These are phyloP conservation scores for Lanius collurio DNA, from an alignment of 2,113 vertebrate genomes.

Conservation along the genomic window DNA sequence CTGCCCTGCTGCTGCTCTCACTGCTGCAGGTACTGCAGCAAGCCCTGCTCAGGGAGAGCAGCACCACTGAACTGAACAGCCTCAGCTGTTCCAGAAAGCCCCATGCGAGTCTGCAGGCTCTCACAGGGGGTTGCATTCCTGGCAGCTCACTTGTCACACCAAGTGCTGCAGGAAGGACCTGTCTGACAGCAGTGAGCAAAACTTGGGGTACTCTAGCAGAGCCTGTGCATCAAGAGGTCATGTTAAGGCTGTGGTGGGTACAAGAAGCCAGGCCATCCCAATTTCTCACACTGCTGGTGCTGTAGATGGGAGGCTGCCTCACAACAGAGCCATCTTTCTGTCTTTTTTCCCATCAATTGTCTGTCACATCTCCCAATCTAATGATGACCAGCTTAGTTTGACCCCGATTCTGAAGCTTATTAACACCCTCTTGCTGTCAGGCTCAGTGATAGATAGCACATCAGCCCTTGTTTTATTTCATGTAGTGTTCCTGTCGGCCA, in stretches of 20 bases:
- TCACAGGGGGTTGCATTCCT: accelerated
- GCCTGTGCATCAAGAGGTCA: accelerated
- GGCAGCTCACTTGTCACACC: accelerated
- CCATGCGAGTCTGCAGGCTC: background rate
- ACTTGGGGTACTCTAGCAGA: background rate
- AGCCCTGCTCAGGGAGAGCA: background rate
- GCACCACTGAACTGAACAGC: accelerated
- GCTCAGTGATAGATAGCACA: background rate
- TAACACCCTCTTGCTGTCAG: slow-evolving; percentile 43
- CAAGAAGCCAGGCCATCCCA: background rate
- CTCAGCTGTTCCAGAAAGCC: background rate
- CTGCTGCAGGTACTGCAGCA: background rate
- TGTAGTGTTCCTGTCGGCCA: background rate
- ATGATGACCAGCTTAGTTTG: slow-evolving; percentile 8
- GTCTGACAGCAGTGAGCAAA: background rate
- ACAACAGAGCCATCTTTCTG: background rate
- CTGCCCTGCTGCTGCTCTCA: accelerated
- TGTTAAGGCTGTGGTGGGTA: background rate
- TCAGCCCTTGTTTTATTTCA: background rate
- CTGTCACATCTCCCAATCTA: slow-evolving; percentile 39
- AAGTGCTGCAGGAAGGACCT: background rate
- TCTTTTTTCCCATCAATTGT: background rate
- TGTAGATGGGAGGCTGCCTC: background rate
- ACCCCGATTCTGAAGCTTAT: slow-evolving; percentile 46
- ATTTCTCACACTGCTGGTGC: background rate